Base-by-base conservation (phyloP, 1,140 invertebrate species). In the Brachystomella parvula region DNA sequence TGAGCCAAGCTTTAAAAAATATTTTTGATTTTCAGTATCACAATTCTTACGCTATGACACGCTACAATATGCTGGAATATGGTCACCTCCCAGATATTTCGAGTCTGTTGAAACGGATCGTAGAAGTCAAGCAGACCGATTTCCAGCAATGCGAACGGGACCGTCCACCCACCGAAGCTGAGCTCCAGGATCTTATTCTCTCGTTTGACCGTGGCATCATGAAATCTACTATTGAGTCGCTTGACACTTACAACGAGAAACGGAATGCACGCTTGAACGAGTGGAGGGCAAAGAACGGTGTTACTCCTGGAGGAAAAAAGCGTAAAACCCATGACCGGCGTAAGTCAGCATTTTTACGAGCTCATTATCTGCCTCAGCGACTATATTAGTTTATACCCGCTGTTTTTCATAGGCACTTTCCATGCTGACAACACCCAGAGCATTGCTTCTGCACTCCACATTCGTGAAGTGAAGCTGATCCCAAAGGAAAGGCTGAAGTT, bases 401-500 rank as follows among this genome's bases (percentile, higher is more conserved):
- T 19, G 53, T 3, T 1, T 61, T 56, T 60, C n/a, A 60, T n/a
- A 73, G 71, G 71, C 32, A 70, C 66, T 2, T 73, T 73, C 47
- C 68, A 70, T 62, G 24, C 24, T 30, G 67, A 70, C 2, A 61
- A 61, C 57, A 59, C 71, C 24, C 68, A 70, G 35, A 73, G 71
- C 61, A 66, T 73, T 12, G 71, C 71, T n/a, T 73, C 71, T 1
- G 71, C 71, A 2, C 33, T 73, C 21, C 71, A 73, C 35, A 70
- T 73, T 65, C 65, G 71, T 28, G 64, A 61, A 1, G 24, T 73
- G 9, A 26, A 67, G 32, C 33, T 73, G 30, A 62, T 35, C 21
- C 49, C 61, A 0, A 66, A 60, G 31, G 29, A 31, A 17, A 21
- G 39, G 44, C 29, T 66, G 26, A n/a, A 30, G 3, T 39, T 61